Conservation (phyloP, 2,888 invertebrate genomes). For the Mesorhabditis belari region DNA sequence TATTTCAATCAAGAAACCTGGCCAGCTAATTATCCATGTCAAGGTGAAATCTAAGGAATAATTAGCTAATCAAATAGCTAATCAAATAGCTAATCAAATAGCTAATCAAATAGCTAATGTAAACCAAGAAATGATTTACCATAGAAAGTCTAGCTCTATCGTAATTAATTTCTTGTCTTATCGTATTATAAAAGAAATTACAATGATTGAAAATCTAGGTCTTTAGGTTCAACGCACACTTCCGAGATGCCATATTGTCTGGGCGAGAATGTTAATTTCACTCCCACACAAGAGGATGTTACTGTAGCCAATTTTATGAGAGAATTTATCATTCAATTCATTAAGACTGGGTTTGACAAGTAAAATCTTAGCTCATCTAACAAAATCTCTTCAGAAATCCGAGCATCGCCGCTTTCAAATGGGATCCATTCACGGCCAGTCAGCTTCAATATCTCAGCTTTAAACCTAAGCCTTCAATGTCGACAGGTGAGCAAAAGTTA, state of each 20-base stretch:
- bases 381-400: not conserved
- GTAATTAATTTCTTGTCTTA: too few relatives aligned
- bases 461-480: not conserved
- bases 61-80: too few relatives aligned
- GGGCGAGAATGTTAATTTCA: not conserved
- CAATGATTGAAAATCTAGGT: too few relatives aligned
- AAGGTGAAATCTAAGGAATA: too few relatives aligned
- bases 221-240: not conserved
- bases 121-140: too few relatives aligned
- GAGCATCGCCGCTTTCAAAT: not conserved
- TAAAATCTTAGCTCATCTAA: not conserved
- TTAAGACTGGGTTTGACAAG: not conserved
- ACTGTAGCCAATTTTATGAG: not conserved
- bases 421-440: not conserved
- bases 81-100: too few relatives aligned
- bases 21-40: not conserved
- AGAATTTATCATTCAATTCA: not conserved
- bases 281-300: not conserved
- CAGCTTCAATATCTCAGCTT: not conserved
- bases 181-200: too few relatives aligned
- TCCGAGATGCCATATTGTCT: not conserved
- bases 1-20: not conserved
- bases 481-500: not conserved
- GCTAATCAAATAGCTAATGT: too few relatives aligned
- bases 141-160: too few relatives aligned